Evolutionary conservation across 2,113 vertebrate species (phyloP), one percentile per base, ranked within the genome.

Genomic region (Scomber colias): DNA sequence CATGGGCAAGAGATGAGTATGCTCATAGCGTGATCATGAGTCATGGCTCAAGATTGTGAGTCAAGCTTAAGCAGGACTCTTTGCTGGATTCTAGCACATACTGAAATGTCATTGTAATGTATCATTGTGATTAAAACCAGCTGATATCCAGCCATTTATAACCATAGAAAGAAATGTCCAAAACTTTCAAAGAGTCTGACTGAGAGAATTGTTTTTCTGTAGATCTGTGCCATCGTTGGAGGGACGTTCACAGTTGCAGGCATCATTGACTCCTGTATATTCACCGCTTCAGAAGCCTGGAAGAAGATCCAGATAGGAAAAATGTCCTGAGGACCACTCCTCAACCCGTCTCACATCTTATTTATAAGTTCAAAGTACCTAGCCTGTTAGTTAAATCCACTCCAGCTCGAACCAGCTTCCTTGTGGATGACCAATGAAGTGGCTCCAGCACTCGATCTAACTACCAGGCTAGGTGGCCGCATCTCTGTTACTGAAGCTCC

Each of bases 261-360:
- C 76, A 99, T 99, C 87, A 97, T 99, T 0, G 98, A 99, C 93
- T 99, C 98, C 24, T 98, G 97, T 87, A 99, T 99, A 94, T 99
- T 99, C 88, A 99, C 98, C 1, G 98, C 98, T 50, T 99, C 98
- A 0, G 98, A 99, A 87, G 98, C 98, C 86, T 99, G 97, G 98
- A 99, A 98, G 95, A 99, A 99, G 94, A 97, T 99, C 90, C 98
- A 99, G 87, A 94, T 99, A 24, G 98, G 98, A 49, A 99, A 99
- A 93, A 97, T 99, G 95, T 96, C 95, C 69, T 96, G 95, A 96
- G 89, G 75, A 48, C 62, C 0, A 48, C 71, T 65, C 76, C 59
- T 63, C 49, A n/a, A 2, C 30, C 17, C n/a, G 17, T 69, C 60
- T 70, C 19, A 3, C 31, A 27, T 68, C 60, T 77, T 92, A 91